phyloP scores from a whole-genome alignment of 2,888 invertebrate genomes.

The Geotrupes spiniger region DNA sequence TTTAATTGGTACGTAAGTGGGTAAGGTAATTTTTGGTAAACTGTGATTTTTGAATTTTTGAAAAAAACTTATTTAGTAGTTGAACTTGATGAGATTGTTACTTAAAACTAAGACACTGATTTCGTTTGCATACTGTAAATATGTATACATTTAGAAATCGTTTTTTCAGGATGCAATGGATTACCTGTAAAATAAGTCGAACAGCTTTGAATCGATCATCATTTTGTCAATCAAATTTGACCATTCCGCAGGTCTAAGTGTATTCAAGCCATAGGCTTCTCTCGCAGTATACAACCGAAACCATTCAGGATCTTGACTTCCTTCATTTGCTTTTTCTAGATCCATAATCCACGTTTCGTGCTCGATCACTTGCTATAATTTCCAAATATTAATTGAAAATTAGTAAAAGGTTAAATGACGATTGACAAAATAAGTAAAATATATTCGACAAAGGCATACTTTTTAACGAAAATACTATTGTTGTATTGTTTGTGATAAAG shows the following conservation, averaged over 20 bases:
- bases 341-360: conserved; percentile 96
- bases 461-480: too few relatives aligned
- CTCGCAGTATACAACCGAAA: conserved; percentile 81
- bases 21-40: too few relatives aligned
- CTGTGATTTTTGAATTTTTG: too few relatives aligned
- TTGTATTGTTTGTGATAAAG: too few relatives aligned
- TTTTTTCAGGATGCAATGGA: not conserved
- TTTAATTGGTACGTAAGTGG: too few relatives aligned
- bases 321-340: conserved; percentile 84
- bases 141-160: not conserved
- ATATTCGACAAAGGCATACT: too few relatives aligned
- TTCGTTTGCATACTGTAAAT: too few relatives aligned
- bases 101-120: too few relatives aligned
- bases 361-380: conserved; percentile 78
- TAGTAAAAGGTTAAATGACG: too few relatives aligned
- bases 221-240: conserved; percentile 81
- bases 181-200: conserved; percentile 85
- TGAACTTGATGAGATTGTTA: too few relatives aligned
- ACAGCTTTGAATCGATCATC: conserved; percentile 77
- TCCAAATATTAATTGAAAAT: not conserved
- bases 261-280: conserved; percentile 78
- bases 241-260: conserved; percentile 86
- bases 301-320: conserved; percentile 67
- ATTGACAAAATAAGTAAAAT: too few relatives aligned
- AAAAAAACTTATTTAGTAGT: too few relatives aligned